Base-by-base conservation (phyloP, 2,113 vertebrate genomes). In the Pangasianodon gigas region DNA sequence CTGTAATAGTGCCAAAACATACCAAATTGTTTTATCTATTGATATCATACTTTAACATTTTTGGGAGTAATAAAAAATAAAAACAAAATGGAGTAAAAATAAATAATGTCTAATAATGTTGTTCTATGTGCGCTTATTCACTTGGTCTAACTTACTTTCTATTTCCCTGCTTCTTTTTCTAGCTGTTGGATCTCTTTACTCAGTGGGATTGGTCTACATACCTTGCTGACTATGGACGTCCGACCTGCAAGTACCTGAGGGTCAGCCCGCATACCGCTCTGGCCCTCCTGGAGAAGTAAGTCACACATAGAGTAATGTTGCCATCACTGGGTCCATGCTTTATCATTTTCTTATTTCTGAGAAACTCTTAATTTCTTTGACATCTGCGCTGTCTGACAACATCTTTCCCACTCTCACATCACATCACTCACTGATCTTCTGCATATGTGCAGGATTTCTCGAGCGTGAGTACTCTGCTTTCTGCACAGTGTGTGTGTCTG, bases 181-280 rank as follows among this genome's bases (percentile, higher is more conserved):
- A 99, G 98, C 94, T 99, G 51, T 93, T 99, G 91, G 98, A 99
- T 67, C 96, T 99, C n/a, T 99, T 99, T 94, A 98, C 97, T 71
- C 97, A 97, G 90, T 99, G 98, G 98, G 98, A 99, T 85, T 99
- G 98, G 98, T 98, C 98, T 0, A 98, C 97, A 0, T 99, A 99
- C 93, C 92, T 99, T 94, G 98, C 98, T 0, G 98, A 99, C 92
- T 99, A 99, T 0, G 98, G 98, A 0, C 97, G 98, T 46, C 96
- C 98, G 65, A 97, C 94, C 84, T 98, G 97, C 95, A 99, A 97
- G 91, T 99, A 99, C 90, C 97, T 99, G 69, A 95, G 98, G 0
- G 98, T 99, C 75, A 99, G 97, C 93, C 98, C 98, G 0, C 96
- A 97, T 74, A 98, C 97, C 0, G 98, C 98, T 0, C 96, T 99